phyloP scores from a whole-genome alignment of 2,797 vertebrate genomes.

The Menidia menidia region DNA sequence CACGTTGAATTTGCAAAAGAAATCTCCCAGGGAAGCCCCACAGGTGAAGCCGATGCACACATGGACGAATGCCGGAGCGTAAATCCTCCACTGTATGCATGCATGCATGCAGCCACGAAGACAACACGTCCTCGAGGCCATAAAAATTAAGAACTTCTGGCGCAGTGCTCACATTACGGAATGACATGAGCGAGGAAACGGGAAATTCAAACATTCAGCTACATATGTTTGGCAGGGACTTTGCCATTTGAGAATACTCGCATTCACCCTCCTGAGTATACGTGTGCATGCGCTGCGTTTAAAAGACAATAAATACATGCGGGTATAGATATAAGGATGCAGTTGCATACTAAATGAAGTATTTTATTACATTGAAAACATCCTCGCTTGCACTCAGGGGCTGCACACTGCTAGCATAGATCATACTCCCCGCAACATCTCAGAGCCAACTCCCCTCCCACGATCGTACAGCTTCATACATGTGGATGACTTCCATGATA shows the following conservation, averaged over 20 bases:
- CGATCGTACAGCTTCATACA: constrained; percentile 4
- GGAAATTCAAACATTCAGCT: constrained; percentile 46
- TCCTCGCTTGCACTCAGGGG: constrained; percentile 24
- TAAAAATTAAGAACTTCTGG: constrained; percentile 54
- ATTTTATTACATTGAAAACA: constrained; percentile 17
- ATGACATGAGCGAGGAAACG: constrained; percentile 55
- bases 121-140: constrained; percentile 33
- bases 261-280: constrained; percentile 31
- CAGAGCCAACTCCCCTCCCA: constrained; percentile 13
- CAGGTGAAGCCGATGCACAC: constrained; percentile 59
- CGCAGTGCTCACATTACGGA: constrained; percentile 37
- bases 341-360: constrained; percentile 8
- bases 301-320: constrained; percentile 22
- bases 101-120: constrained; percentile 19
- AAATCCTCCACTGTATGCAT: constrained; percentile 15
- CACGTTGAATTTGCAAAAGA: constrained; percentile 35
- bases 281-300: constrained; percentile 26
- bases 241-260: constrained; percentile 35
- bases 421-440: constrained; percentile 10
- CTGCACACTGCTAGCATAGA: constrained; percentile 36
- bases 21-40: constrained; percentile 47
- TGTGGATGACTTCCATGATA: constrained; percentile 1
- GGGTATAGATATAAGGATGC: constrained; percentile 15
- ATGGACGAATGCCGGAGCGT: constrained; percentile 23
- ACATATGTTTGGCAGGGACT: constrained; percentile 54